Percentiles rank a stretch among this genome's conserved stretches.
Conservation (phyloP, 2,113 vertebrate genomes). For the Hyperopisus bebe region DNA sequence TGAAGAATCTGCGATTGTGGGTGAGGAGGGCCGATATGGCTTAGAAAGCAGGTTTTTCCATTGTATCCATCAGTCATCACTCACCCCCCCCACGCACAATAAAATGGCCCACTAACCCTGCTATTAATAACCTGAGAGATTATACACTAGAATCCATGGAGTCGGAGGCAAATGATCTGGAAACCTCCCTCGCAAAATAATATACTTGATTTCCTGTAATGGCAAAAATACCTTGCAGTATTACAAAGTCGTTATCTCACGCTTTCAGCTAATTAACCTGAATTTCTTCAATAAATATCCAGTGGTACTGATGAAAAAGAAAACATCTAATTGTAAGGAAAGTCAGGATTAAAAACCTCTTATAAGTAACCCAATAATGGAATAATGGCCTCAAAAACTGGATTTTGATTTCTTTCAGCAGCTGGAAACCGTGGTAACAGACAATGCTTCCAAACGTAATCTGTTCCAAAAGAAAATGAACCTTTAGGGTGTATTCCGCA, state of each 20-base stretch:
- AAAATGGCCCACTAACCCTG: constrained; percentile 1
- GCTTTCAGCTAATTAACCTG: neutral
- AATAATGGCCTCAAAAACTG: neutral
- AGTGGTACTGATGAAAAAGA: neutral
- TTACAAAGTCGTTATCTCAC: neutral
- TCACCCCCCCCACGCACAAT: neutral
- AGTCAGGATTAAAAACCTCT: neutral
- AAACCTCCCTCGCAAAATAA: neutral
- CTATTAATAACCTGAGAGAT: constrained; percentile 8
- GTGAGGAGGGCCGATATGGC: neutral
- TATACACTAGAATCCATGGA: neutral
- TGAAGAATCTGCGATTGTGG: neutral
- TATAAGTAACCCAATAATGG: neutral
- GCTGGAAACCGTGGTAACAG: neutral
- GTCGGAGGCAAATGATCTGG: constrained; percentile 1
- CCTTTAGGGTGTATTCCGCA: neutral
- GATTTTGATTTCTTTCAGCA: neutral
- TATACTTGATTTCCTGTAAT: neutral
- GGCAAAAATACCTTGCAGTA: neutral
- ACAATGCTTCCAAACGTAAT: neutral
- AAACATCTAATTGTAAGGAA: neutral
- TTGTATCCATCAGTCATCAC: neutral
- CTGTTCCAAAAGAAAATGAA: neutral
- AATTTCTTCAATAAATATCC: neutral
- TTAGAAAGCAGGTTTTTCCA: neutral